Base-by-base conservation (phyloP, 1,140 invertebrate genomes). In the Anastrepha ludens region DNA sequence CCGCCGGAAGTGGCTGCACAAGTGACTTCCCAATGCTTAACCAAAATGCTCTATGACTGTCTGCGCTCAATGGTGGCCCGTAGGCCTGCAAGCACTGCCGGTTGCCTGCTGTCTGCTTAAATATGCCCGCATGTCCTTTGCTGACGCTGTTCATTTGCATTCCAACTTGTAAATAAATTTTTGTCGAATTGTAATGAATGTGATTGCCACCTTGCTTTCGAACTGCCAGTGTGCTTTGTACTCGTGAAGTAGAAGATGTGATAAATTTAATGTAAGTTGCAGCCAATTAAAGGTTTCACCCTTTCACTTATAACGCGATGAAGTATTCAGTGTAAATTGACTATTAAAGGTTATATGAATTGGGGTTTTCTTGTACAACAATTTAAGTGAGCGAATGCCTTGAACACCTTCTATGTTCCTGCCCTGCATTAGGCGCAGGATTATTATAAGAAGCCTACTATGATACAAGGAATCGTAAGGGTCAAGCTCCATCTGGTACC, bases 1-100 rank as follows among this genome's bases (percentile, higher is more conserved):
- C 74, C 74, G 74, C 74, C 44, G 47, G 74, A 50, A 81, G 9
- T 81, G 74, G 47, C n/a, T 20, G 74, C 20, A 81, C 47, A 17
- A 81, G 74, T 29, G 44, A 81, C 50, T 81, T 55, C n/a, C 47
- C 74, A 81, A 81, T 81, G 74, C 47, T 55, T 29, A 81, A 81
- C 44, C 74, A 81, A 29, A 81, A 81, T 81, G 9, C n/a, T 55
- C n/a, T 62, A 62, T 62, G 60, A 29, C 64, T 81, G n/a, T 13
- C 8, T 81, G 3, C 60, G 60, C 3, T 62, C 3, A 17, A 62
- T 9, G 3, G 60, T n/a, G 60, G 17, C 29, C 29, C 29, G 8
- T 74, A 74, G 70, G 70, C 44, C 70, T 74, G 44, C 0, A 74
- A 50, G 70, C 70, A 67, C 44, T 74, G 15, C 29, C 2, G 11